Conservation (phyloP, 2,888 invertebrate species). For the Teinopalpus imperialis region DNA sequence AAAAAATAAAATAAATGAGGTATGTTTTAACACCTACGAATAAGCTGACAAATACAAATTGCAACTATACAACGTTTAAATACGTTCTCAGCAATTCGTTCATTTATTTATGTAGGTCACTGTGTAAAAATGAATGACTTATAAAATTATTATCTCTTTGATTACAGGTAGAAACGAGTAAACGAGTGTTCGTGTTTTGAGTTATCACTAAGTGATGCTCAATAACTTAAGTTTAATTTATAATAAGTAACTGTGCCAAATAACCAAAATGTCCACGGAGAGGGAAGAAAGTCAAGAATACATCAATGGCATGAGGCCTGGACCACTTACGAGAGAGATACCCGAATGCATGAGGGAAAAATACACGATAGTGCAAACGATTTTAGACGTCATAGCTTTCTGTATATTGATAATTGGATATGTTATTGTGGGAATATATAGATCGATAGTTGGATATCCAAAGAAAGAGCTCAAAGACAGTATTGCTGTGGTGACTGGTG, state of each 20-base stretch:
- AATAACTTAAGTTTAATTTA: constrained; percentile 12
- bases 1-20: too few species aligned
- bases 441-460: constrained; percentile 83
- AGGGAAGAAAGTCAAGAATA: constrained; percentile 69
- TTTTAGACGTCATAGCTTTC: constrained; percentile 81
- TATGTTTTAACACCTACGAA: too few species aligned
- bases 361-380: constrained; percentile 75
- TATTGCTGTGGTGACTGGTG: constrained; percentile 93
- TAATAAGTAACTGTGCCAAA: constrained; percentile 29
- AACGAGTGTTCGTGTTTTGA: constrained; percentile 4
- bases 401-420: constrained; percentile 70
- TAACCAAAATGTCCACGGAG: constrained; percentile 52
- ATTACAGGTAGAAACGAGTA: constrained; percentile 21
- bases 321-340: constrained; percentile 71
- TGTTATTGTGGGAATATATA: constrained; percentile 80
- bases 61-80: constrained; percentile 6
- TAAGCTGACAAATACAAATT: background rate
- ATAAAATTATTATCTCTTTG: constrained; percentile 11
- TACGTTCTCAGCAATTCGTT: constrained; percentile 1
- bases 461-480: constrained; percentile 88
- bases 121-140: constrained; percentile 1
- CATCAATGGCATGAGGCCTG: constrained; percentile 65
- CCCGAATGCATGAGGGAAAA: constrained; percentile 76
- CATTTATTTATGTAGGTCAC: constrained; percentile 6
- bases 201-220: constrained; percentile 24